A percentile compares a stretch with the other conserved stretches of the same genome.
Conservation (phyloP, 2,797 vertebrate species). For the Sciurus carolinensis region DNA sequence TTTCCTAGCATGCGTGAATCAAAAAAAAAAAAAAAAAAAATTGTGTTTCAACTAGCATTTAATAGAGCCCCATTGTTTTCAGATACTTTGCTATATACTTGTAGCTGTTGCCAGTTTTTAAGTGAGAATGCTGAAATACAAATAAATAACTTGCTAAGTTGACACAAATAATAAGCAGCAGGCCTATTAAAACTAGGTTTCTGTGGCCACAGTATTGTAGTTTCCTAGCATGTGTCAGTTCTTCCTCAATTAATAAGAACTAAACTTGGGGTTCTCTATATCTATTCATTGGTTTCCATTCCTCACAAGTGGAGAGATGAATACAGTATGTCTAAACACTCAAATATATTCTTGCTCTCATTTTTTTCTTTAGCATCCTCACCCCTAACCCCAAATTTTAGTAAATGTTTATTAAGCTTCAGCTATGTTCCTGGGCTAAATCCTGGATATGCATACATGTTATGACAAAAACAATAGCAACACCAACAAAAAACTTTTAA, state of each 20-base stretch:
- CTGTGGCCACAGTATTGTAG: neutral
- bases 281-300: neutral
- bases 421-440: neutral
- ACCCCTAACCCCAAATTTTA: slow-evolving; percentile 8
- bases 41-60: neutral
- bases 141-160: neutral
- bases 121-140: slow-evolving; percentile 15
- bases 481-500: neutral
- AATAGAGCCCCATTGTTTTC: neutral
- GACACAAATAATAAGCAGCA: neutral
- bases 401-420: slow-evolving; percentile 21
- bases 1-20: no score
- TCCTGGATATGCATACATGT: neutral
- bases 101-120: slow-evolving; percentile 29
- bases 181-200: neutral
- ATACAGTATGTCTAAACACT: neutral
- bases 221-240: neutral
- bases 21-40: no score
- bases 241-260: neutral
- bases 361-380: slow-evolving; percentile 26
- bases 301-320: neutral
- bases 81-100: neutral
- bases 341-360: neutral
- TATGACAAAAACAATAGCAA: neutral
- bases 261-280: neutral